Conservation (phyloP, 1,140 invertebrate genomes). For the Cherax quadricarinatus region DNA sequence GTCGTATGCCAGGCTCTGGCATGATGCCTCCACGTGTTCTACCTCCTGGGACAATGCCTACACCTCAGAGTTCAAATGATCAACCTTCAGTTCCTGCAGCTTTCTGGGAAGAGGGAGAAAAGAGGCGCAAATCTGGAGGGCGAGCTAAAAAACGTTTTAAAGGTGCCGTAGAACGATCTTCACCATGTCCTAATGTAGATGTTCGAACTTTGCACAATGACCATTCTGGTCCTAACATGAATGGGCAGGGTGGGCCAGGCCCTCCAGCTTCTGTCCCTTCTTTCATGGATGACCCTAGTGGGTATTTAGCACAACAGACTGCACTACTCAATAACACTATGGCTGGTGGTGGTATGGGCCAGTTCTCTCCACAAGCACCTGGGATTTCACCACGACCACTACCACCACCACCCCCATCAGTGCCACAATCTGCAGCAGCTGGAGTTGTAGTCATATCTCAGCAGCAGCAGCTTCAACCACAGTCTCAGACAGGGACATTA, state of each 20-base stretch:
- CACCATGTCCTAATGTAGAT: slow-evolving; percentile 80
- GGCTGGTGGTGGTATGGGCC: slow-evolving; percentile 78
- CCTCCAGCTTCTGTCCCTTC: slow-evolving; percentile 78
- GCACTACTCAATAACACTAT: slow-evolving; percentile 89
- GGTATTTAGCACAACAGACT: slow-evolving; percentile 91
- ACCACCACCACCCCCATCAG: slow-evolving; percentile 52
- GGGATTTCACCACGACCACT: slow-evolving; percentile 54
- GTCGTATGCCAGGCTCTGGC: slow-evolving; percentile 50
- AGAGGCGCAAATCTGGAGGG: slow-evolving; percentile 42
- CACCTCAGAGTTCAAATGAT: slow-evolving; percentile 39
- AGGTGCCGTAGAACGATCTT: slow-evolving; percentile 49
- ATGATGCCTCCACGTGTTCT: slow-evolving; percentile 63
- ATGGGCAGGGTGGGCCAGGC: slow-evolving; percentile 56
- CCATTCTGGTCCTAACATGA: slow-evolving; percentile 74
- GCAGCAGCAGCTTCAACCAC: slow-evolving; percentile 62
- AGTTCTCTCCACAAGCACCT: slow-evolving; percentile 72
- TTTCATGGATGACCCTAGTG: slow-evolving; percentile 92
- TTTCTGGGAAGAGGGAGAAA: slow-evolving; percentile 67
- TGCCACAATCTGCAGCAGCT: slow-evolving; percentile 42
- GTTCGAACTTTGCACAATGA: slow-evolving; percentile 77
- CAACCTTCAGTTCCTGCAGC: slow-evolving; percentile 35
- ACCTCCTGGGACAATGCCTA: slow-evolving; percentile 39
- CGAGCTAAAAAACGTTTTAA: slow-evolving; percentile 61
- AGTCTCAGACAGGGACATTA: slow-evolving; percentile 54
- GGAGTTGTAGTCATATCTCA: slow-evolving; percentile 60